These are phyloP conservation scores for Ridgeia piscesae DNA, from an alignment of 1,140 invertebrate genomes.

Conservation along the genomic window DNA sequence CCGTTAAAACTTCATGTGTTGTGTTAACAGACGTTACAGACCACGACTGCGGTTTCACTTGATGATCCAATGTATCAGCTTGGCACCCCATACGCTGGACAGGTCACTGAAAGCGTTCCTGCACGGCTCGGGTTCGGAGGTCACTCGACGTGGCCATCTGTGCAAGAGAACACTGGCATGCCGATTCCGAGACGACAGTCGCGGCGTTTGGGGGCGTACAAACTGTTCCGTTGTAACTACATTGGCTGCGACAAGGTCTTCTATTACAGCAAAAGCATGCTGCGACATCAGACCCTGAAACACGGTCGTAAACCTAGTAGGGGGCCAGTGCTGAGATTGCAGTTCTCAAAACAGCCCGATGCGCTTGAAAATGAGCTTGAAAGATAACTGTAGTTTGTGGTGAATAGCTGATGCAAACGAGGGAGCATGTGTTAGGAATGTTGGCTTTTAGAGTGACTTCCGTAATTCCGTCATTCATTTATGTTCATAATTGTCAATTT, in stretches of 20 bases:
- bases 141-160: neutral
- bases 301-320: conserved; percentile 13
- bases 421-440: neutral
- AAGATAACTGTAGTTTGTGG: neutral
- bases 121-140: neutral
- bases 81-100: neutral
- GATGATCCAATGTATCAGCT: neutral
- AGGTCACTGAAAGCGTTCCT: neutral
- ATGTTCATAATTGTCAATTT: no score
- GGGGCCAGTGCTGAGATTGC: neutral
- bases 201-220: neutral
- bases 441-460: no score
- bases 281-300: conserved; percentile 13
- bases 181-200: neutral
- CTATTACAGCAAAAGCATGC: conserved; percentile 10
- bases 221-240: conserved; percentile 20
- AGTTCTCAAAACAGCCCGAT: neutral
- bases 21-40: neutral
- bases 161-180: neutral
- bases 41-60: neutral
- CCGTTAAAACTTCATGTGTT: neutral
- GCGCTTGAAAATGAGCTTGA: no score
- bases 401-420: neutral
- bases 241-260: conserved; percentile 26
- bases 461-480: no score